Percentiles rank a stretch among this genome's conserved stretches.
Conservation (phyloP, 37 sponge, comb jelly and placozoan species). For the Chondrosia reniformis region DNA sequence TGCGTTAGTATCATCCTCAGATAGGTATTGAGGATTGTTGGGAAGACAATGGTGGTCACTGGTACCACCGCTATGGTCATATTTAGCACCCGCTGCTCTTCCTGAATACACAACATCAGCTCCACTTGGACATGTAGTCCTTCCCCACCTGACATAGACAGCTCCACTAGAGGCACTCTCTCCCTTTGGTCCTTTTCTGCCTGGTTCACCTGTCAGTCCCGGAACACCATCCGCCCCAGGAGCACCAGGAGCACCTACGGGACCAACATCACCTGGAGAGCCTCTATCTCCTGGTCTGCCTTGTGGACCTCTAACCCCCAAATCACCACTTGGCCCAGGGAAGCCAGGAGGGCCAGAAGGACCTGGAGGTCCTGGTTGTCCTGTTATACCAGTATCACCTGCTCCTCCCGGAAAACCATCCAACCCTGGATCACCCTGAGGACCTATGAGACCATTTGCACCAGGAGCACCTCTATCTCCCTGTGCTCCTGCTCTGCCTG, state of each 20-base stretch:
- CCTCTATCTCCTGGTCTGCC: background rate
- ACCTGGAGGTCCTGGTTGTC: too few relatives aligned
- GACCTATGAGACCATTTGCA: too few relatives aligned
- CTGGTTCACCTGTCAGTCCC: background rate
- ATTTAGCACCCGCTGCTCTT: background rate
- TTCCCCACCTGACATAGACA: constrained; percentile 13
- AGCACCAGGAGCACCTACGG: constrained; percentile 1
- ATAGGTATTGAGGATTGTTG: constrained; percentile 21
- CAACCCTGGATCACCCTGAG: too few relatives aligned
- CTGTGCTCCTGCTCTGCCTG: background rate
- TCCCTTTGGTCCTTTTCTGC: background rate
- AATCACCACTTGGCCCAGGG: too few relatives aligned
- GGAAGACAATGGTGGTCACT: constrained; percentile 52
- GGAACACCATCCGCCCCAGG: constrained; percentile 1
- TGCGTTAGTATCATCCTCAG: background rate
- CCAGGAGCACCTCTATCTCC: background rate
- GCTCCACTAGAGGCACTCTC: background rate
- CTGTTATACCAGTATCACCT: too few relatives aligned
- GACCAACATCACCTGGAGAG: background rate
- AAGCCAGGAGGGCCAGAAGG: too few relatives aligned
- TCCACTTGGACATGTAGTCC: constrained; percentile 6
- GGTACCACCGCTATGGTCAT: constrained; percentile 30
- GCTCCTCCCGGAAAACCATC: too few relatives aligned
- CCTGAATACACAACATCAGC: background rate
- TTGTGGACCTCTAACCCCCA: too few relatives aligned